Base-by-base conservation (phyloP, 2,888 invertebrate species). In the Melipona bicolor region DNA sequence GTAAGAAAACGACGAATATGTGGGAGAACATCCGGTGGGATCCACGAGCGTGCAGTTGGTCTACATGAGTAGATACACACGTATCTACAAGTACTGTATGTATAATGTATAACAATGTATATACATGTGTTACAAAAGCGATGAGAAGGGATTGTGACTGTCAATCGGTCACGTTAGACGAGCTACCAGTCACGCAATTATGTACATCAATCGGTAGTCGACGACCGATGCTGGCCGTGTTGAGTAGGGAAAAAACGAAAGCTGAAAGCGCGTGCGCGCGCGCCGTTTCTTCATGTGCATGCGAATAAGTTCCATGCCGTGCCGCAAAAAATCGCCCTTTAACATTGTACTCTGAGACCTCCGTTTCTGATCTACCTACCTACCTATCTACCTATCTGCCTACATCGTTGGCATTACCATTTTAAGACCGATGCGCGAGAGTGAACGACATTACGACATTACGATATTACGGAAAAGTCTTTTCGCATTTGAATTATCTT, bases 171-270 rank as follows among this genome's bases (percentile, higher is more conserved):
- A 89, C 90, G 86, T 89, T 85, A 72, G 90, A 90, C 90, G 89
- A 89, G 87, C 90, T 90, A 88, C 87, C 90, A 90, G 87, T 92
- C 91, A 89, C 83, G 91, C 89, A 91, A 91, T 92, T 92, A 43
- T 43, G 43, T 43, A 91, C 91, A 91, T 91, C 90, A 91, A 92
- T 92, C 91, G 90, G 83, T 81, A 83, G 86, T 86, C 85, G 81
- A 72, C 85, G 85, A 77, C 85, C 74, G 85, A 81, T 81, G n/a
- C 75, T 73, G 59, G 76, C 71, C 79, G 87, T 76, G 73, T 79
- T 68, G 77, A 65, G 74, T 61, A 50, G 62, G 71, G 72, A 77
- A 88, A 88, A 89, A 88, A 89, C 74, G 76, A 56, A 64, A 61
- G 59, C 43, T 69, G 68, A 80, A 50, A 69, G 27, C 71, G 15